Base-by-base conservation (phyloP, 2,113 vertebrate genomes). In the Oncorhynchus clarkii region DNA sequence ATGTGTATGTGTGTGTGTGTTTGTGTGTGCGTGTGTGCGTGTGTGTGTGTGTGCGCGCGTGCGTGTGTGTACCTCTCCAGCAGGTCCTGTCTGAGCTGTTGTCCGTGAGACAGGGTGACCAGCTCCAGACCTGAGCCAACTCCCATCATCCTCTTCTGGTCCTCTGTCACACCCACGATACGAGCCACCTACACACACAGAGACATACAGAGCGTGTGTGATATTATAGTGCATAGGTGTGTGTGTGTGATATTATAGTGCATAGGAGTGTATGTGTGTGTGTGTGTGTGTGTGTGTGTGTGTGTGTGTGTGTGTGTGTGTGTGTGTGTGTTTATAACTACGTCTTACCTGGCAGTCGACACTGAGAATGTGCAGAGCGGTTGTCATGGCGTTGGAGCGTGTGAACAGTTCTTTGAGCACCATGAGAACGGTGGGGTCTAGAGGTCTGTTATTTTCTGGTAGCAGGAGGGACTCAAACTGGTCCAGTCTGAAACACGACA, bases 101-200 rank as follows among this genome's bases (percentile, higher is more conserved):
- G 92, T 24, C 96, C 95, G 0, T 96, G 95, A 26, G 96, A 95
- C 68, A 97, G 88, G 0, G 93, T 95, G 78, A 97, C 87, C 5
- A 97, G 94, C 86, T 97, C 96, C 88, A 97, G 87, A 24, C 96
- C 96, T 0, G 95, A 96, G n/a, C 60, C 76, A 14, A 95, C 95
- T 54, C 95, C 95, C 94, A 96, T 96, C 6, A 86, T 82, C 67
- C 34, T 89, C 86, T 80, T 91, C 87, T 95, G 94, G 77, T 92
- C 89, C 59, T 79, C 86, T 6, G 93, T 93, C 73, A 97, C 94
- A 0, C 92, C 92, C 0, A 90, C 89, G 22, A 96, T 92, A 22
- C 94, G 92, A 3, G 91, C 88, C 3, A 94, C 95, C 96, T 96
- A 84, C 65, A 82, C 59, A 1, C n/a, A 5, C 62, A 62, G 1